Conservation (phyloP, 2,888 invertebrate species). For the Hirtodrosophila histrioides region DNA sequence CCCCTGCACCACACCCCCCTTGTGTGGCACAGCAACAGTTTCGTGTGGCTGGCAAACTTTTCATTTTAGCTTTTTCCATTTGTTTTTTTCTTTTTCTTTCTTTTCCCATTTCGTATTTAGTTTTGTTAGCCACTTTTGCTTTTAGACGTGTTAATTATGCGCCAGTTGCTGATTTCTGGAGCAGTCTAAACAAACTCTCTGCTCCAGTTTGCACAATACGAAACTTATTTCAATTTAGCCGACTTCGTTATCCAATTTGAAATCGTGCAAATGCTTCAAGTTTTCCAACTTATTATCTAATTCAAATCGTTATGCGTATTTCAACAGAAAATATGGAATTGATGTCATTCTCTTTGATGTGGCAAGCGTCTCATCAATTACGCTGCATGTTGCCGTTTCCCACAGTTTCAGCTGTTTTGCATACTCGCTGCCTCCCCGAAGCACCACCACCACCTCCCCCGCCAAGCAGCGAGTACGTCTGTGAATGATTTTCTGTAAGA, state of each 20-base stretch:
- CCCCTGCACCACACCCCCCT: background rate
- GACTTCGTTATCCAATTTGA: no score
- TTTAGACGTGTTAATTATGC: constrained; percentile 55
- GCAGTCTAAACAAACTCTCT: constrained; percentile 8
- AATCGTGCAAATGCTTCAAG: background rate
- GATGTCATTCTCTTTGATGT: constrained; percentile 50
- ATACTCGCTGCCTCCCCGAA: background rate
- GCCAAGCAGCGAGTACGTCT: constrained; percentile 20
- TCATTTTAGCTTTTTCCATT: constrained; percentile 4
- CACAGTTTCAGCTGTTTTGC: constrained; percentile 37
- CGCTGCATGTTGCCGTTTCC: constrained; percentile 31
- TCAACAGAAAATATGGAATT: constrained; percentile 34
- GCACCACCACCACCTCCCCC: constrained; percentile 1
- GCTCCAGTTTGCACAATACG: background rate
- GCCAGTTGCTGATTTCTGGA: constrained; percentile 30
- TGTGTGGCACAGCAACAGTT: background rate
- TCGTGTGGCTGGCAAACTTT: constrained; percentile 30
- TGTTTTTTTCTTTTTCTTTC: constrained; percentile 2
- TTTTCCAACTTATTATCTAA: constrained; percentile 10
- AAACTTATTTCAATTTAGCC: no score
- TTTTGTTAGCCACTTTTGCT: constrained; percentile 49
- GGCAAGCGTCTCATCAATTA: constrained; percentile 38
- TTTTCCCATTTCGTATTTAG: background rate
- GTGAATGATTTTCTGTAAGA: constrained; percentile 37
- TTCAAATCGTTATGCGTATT: constrained; percentile 5